Evolutionary conservation across 2,113 vertebrate genomes (phyloP).

Genomic region (Neotoma lepida): DNA sequence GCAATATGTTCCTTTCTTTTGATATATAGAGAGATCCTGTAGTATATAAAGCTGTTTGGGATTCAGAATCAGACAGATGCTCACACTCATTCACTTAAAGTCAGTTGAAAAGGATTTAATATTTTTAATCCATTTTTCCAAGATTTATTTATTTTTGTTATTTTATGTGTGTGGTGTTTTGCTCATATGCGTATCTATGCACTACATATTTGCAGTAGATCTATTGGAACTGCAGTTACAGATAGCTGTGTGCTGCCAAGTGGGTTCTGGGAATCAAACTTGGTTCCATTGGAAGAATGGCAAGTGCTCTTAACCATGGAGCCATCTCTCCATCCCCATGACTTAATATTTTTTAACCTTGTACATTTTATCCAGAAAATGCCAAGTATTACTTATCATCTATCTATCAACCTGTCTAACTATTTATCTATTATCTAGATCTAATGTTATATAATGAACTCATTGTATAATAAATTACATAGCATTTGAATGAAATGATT

Average conservation of each 20-base stretch:
- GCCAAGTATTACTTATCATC: background rate
- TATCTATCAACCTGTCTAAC: background rate
- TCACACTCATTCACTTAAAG: background rate
- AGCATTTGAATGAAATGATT: background rate
- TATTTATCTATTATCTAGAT: background rate
- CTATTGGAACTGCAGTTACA: background rate
- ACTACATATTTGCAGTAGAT: background rate
- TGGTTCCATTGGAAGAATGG: background rate
- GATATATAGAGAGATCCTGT: background rate
- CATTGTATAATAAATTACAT: background rate
- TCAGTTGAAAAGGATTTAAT: background rate
- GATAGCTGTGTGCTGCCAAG: too few species aligned
- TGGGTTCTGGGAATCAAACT: background rate
- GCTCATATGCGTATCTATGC: too few species aligned
- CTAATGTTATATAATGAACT: too few species aligned
- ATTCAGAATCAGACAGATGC: background rate
- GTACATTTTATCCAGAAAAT: background rate
- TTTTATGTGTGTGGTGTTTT: background rate
- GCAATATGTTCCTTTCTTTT: constrained; percentile 36
- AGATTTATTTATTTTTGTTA: background rate
- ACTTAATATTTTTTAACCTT: background rate
- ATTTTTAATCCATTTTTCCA: background rate
- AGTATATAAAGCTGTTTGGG: background rate
- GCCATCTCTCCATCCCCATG: background rate
- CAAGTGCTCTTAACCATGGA: background rate